Base-by-base conservation (phyloP, 2,113 vertebrate genomes). In the Saguinus imperator region DNA sequence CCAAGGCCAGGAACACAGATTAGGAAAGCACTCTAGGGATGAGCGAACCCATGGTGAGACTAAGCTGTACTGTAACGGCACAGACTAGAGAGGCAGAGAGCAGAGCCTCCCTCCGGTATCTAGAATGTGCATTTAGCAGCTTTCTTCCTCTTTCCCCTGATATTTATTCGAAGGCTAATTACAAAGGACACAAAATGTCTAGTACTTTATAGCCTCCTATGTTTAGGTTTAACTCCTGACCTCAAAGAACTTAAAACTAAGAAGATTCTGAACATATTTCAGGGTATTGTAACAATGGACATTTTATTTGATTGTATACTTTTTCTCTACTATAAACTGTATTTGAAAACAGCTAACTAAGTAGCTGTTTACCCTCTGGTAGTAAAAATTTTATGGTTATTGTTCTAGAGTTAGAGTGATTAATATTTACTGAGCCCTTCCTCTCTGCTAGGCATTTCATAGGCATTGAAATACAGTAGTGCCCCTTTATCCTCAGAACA, bases 231-330 rank as follows among this genome's bases (percentile, higher is more conserved):
- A 73, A 25, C 16, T 83, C 13, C 13, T 75, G 37, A 87, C 52
- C 64, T 45, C 16, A 64, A 68, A 79, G 76, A 90, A 64, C 50
- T 87, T 89, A 80, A 87, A 77, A 55, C 20, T 35, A 52, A 91
- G 73, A n/a, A 37, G 35, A 86, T 85, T 40, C 27, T 61, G 21
- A 70, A 37, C 72, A 70, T 45, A 48, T 68, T 64, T 89, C 6
- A 61, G 20, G 2, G 7, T 57, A 40, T 61, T 77, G 17, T 68
- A 29, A 84, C 75, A 91, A 40, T 3, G 20, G 35, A 45, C 18
- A 40, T 87, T 84, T 87, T 50, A 40, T 52, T 57, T 64, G 6
- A 61, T 29, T n/a, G 1, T 43, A 10, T 21, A 48, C 9, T 58
- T 86, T 29, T 40, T 64, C 21, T 25, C 72, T 50, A 50, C 20